Evolutionary conservation across 2,113 vertebrate species (phyloP), one percentile per base, ranked within the genome.

Genomic region (Entelurus aequoreus): DNA sequence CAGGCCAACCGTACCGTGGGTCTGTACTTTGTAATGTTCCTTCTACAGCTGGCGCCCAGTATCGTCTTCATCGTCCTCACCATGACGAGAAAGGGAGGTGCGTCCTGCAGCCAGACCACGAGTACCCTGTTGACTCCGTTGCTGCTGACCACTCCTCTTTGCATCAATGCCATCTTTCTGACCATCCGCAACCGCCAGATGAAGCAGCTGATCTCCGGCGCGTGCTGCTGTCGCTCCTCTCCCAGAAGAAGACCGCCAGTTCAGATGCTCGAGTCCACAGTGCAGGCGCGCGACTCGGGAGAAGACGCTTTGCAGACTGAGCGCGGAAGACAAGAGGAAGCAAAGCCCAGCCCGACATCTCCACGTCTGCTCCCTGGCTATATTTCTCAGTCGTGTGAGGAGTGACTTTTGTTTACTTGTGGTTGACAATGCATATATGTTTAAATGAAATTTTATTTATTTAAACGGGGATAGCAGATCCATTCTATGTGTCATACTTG

Each of bases 21-120:
- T 15, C 28, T 77, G 19, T 53, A 38, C 63, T 42, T 77, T 6
- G 9, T 48, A 4, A 53, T 35, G 28, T 55, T 67, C 35, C 2
- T 67, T 6, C 56, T 62, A 6, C 56, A 67, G 37, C 44, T 62
- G 56, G 5, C 7, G 1, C 15, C 9, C 2, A 44, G 28, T 4
- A 9, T 53, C 3, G 46, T 14, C 37, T 54, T 69, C 14, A 7
- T 65, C 49, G 3, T 68, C 37, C 44, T 65, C 4, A 36, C 50
- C 16, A 1, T 48, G 21, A 46, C 4, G 28, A 47, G 11, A 14
- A 49, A 65, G 44, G 49, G 14, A 28, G 59, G 40, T n/a, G 15
- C 11, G 0, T 60, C 53, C 37, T 16, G 21, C 16, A 69, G 48
- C 38, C 5, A 11, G 44, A 60, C 8, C 3, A 2, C 51, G 10